phyloP scores from a whole-genome alignment of 2,797 vertebrate genomes.

The Spinibarbus caldwelli region DNA sequence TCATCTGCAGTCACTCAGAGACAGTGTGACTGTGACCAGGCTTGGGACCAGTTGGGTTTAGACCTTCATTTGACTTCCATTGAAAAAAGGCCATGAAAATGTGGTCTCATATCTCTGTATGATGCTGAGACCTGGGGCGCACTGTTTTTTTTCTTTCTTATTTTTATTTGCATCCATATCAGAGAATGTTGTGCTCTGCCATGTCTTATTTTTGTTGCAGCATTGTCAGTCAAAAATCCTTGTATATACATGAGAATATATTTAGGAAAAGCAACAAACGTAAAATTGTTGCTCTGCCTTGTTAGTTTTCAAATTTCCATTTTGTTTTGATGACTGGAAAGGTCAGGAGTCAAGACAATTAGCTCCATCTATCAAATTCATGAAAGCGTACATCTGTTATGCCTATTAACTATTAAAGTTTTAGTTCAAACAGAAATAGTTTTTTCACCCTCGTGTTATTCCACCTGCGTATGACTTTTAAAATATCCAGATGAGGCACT shows the following conservation, averaged over 20 bases:
- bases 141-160: not conserved
- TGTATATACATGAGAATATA: not conserved
- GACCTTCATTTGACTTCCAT: constrained; percentile 55
- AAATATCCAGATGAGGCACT: not conserved
- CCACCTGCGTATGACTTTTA: not conserved
- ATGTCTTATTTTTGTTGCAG: not conserved
- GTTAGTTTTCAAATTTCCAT: not conserved
- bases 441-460: not conserved
- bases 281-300: constrained; percentile 5
- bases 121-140: not conserved
- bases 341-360: not conserved
- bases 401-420: not conserved
- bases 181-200: not conserved
- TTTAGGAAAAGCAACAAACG: not conserved
- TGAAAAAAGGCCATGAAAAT: constrained; percentile 14
- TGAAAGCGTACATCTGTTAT: not conserved
- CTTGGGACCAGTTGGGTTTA: constrained; percentile 36
- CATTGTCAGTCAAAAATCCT: not conserved
- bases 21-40: constrained; percentile 50
- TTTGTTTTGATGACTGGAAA: not conserved
- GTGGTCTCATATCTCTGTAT: not conserved
- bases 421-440: not conserved
- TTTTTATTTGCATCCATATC: not conserved
- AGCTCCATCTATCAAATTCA: not conserved
- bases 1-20: constrained; percentile 51